These are phyloP conservation scores for Leguminivora glycinivorella DNA, from an alignment of 1,140 invertebrate genomes.

Conservation along the genomic window DNA sequence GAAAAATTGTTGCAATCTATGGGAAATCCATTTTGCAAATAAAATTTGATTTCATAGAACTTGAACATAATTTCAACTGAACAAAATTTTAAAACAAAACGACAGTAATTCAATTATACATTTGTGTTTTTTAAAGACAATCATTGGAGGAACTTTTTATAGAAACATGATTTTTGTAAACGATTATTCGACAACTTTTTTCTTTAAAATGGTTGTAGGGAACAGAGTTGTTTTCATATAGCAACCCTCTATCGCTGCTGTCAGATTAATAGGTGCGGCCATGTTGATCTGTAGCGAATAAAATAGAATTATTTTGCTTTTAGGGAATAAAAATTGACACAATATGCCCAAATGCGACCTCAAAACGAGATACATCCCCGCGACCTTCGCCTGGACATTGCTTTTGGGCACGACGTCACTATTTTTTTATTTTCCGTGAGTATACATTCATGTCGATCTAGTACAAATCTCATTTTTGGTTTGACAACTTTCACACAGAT, in stretches of 20 bases:
- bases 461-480: constrained; percentile 67
- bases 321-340: constrained; percentile 78
- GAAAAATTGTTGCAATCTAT: background rate
- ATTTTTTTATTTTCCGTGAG: constrained; percentile 99
- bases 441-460: constrained; percentile 74
- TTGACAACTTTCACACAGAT: constrained; percentile 76
- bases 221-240: constrained; percentile 20
- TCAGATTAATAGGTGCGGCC: constrained; percentile 81
- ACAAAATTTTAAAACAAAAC: too few relatives aligned
- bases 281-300: constrained; percentile 83
- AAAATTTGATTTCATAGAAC: too few relatives aligned
- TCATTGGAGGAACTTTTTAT: too few relatives aligned
- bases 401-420: constrained; percentile 93
- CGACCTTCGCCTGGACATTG: constrained; percentile 96
- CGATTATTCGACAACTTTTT: background rate
- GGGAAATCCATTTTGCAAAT: too few relatives aligned
- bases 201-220: background rate
- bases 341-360: constrained; percentile 96
- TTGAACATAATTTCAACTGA: too few relatives aligned
- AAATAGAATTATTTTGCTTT: constrained; percentile 79
- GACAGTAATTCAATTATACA: too few relatives aligned
- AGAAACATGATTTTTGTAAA: background rate
- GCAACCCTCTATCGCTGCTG: constrained; percentile 57
- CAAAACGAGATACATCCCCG: constrained; percentile 96
- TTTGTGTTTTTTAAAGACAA: too few relatives aligned